Evolutionary conservation across 23 tunicate species (phyloP), one percentile per base, ranked within the genome.

Genomic region (Ascidia mentula): DNA sequence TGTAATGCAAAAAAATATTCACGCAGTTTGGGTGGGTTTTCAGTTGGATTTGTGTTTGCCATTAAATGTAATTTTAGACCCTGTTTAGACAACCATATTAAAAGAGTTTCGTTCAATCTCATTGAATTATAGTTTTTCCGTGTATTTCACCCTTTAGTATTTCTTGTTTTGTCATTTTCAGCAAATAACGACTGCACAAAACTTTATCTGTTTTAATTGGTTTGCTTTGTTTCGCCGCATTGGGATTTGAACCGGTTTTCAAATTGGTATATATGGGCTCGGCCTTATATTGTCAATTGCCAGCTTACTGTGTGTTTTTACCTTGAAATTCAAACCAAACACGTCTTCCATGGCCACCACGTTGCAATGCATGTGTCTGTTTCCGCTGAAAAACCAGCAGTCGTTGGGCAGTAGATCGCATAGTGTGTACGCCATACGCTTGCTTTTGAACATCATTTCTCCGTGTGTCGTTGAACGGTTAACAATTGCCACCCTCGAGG

Each of bases 261-360:
- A n/a, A n/a, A n/a, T n/a, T n/a, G n/a, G n/a, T n/a, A n/a, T n/a
- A n/a, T n/a, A n/a, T n/a, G n/a, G n/a, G n/a, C n/a, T n/a, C n/a
- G n/a, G n/a, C n/a, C n/a, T n/a, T n/a, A n/a, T n/a, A n/a, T n/a
- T n/a, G n/a, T n/a, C n/a, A n/a, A n/a, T n/a, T n/a, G n/a, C n/a
- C n/a, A n/a, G n/a, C n/a, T n/a, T n/a, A n/a, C n/a, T n/a, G n/a
- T n/a, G n/a, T n/a, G n/a, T 35, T 74, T 46, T 36, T 5, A 74
- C 78, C 78, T 37, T 74, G 38, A 74, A 74, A 74, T 74, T 74
- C 0, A 74, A 3, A 6, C 78, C 78, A 18, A 36, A 32, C 12
- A 24, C 42, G 46, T 74, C 78, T 36, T 74, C 78, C 39, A 74
- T 2, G 22, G 78, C 38, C 38, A 74, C 46, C 34, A 74, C 38